phyloP scores from a whole-genome alignment of 2,888 invertebrate genomes.

The Cheilosia vernalis region DNA sequence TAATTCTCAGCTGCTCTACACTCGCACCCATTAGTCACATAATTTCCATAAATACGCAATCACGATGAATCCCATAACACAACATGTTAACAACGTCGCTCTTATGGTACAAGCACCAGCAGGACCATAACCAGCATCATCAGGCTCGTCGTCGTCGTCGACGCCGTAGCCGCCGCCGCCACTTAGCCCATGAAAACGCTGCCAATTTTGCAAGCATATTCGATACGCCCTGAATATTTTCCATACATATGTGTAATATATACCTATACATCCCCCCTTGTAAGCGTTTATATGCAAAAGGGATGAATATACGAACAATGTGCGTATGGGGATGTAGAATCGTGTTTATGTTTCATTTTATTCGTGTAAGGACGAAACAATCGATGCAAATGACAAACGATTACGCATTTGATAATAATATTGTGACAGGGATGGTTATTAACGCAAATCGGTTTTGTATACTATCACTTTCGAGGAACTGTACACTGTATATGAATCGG shows the following conservation, averaged over 20 bases:
- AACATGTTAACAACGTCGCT: constrained; percentile 70
- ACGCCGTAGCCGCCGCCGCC: constrained; percentile 46
- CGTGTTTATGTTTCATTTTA: constrained; percentile 69
- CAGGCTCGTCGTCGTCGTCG: constrained; percentile 16
- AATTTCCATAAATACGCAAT: constrained; percentile 77
- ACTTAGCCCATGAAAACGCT: constrained; percentile 57
- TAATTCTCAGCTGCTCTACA: constrained; percentile 64
- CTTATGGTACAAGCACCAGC: constrained; percentile 21
- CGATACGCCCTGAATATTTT: constrained; percentile 67
- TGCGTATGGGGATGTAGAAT: constrained; percentile 51
- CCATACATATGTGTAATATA: constrained; percentile 2
- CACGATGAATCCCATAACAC: constrained; percentile 75
- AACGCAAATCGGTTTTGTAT: constrained; percentile 62
- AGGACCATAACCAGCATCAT: constrained; percentile 20
- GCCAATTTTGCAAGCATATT: constrained; percentile 67
- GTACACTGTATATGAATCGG: constrained; percentile 1
- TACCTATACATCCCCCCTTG: background rate
- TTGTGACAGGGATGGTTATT: constrained; percentile 75
- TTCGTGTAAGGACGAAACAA: constrained; percentile 70
- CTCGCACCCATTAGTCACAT: constrained; percentile 75
- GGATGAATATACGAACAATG: constrained; percentile 44
- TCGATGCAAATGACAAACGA: constrained; percentile 75
- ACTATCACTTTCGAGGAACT: background rate
- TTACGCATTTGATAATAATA: constrained; percentile 75
- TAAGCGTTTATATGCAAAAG: constrained; percentile 14